phyloP scores from a whole-genome alignment of 1,140 invertebrate genomes.

The Drosophila biarmipes region DNA sequence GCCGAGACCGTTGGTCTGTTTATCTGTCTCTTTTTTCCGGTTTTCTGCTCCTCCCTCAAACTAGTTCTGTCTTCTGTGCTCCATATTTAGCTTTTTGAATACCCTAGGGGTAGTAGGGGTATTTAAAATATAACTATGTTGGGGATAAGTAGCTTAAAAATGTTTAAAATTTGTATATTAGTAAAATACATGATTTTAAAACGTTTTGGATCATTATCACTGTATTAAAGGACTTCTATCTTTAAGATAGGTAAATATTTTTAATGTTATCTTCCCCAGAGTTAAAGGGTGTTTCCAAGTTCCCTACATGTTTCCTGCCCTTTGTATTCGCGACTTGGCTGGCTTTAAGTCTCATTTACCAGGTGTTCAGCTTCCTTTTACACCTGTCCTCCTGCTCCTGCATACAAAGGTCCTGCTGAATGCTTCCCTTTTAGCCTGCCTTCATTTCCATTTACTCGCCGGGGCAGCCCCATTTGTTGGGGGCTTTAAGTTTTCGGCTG shows the following conservation, averaged over 20 bases:
- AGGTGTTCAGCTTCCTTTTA: slow-evolving; percentile 42
- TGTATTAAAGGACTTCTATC: too few species aligned
- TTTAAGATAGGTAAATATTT: too few species aligned
- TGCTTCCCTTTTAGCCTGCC: slow-evolving; percentile 7
- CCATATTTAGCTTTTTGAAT: slow-evolving; percentile 9
- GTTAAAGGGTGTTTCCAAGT: not conserved
- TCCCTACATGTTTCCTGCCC: not conserved
- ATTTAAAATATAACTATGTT: too few species aligned
- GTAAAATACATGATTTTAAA: not conserved
- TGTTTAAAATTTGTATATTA: not conserved
- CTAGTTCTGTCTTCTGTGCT: slow-evolving; percentile 8
- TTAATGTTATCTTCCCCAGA: not conserved
- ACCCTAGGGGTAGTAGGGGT: not conserved
- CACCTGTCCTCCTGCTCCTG: slow-evolving; percentile 2
- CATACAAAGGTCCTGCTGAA: slow-evolving; percentile 28
- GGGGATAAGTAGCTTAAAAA: not conserved
- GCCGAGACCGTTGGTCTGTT: slow-evolving; percentile 49
- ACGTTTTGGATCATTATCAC: too few species aligned
- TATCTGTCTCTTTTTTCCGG: slow-evolving; percentile 44
- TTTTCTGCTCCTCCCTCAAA: not conserved
- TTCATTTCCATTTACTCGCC: slow-evolving; percentile 47
- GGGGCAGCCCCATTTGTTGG: slow-evolving; percentile 46
- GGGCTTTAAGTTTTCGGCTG: slow-evolving; percentile 64
- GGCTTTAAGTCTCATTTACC: slow-evolving; percentile 54
- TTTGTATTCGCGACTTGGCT: slow-evolving; percentile 13